phyloP scores from a whole-genome alignment of 2,888 invertebrate species.

The Melinaea menophilus region DNA sequence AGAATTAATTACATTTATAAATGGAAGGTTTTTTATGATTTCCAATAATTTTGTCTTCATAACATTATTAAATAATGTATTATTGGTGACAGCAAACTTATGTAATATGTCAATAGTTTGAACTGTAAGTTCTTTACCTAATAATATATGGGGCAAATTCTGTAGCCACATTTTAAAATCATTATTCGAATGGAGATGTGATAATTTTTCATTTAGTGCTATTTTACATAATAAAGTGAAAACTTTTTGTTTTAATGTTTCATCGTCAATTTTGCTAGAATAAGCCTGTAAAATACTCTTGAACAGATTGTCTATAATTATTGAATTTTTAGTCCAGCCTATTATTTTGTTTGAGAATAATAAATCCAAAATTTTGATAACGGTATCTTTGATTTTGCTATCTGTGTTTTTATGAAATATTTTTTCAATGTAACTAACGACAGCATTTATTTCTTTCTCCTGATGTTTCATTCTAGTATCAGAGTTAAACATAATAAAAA shows the following conservation, averaged over 20 bases:
- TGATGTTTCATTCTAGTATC: slow-evolving; percentile 58
- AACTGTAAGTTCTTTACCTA: slow-evolving; percentile 65
- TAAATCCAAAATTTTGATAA: slow-evolving; percentile 55
- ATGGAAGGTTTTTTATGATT: slow-evolving; percentile 70
- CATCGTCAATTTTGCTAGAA: slow-evolving; percentile 48
- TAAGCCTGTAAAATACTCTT: slow-evolving; percentile 61
- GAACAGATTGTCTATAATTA: slow-evolving; percentile 56
- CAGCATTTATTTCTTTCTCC: slow-evolving; percentile 51
- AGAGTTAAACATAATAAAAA: slow-evolving; percentile 71
- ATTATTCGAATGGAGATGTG: slow-evolving; percentile 56
- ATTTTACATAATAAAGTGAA: slow-evolving; percentile 68
- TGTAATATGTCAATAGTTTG: slow-evolving; percentile 77
- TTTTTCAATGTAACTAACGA: slow-evolving; percentile 75
- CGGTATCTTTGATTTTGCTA: slow-evolving; percentile 44
- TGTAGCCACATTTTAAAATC: slow-evolving; percentile 73
- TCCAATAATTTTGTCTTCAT: slow-evolving; percentile 59
- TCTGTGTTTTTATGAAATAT: slow-evolving; percentile 51
- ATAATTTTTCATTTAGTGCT: slow-evolving; percentile 60
- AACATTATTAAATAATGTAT: slow-evolving; percentile 67
- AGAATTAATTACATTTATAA: slow-evolving; percentile 56
- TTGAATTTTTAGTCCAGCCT: slow-evolving; percentile 57
- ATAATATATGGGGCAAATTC: slow-evolving; percentile 76
- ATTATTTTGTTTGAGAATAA: slow-evolving; percentile 57
- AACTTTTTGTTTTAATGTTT: slow-evolving; percentile 55
- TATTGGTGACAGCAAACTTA: slow-evolving; percentile 77